Percentiles rank a stretch among this genome's conserved stretches.
phyloP scores from a whole-genome alignment of 2,797 vertebrate species.

The Simalia tracyae region DNA sequence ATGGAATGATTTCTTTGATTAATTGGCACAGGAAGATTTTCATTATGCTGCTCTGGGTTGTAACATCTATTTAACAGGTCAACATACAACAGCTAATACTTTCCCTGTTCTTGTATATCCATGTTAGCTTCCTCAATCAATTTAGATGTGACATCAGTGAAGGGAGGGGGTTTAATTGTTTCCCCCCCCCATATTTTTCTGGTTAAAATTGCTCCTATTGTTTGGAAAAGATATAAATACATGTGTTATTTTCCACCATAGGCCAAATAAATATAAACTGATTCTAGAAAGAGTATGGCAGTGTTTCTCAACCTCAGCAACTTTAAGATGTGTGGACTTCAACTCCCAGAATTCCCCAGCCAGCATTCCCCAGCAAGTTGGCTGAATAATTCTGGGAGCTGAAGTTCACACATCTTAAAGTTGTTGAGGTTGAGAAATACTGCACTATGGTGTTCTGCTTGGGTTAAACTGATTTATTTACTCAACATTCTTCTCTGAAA shows the following conservation, averaged over 20 bases:
- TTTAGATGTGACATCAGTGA: background rate
- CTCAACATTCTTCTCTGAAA: background rate
- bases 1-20: background rate
- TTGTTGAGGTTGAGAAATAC: background rate
- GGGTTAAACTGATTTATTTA: background rate
- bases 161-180: background rate
- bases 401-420: background rate
- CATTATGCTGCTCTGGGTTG: background rate
- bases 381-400: background rate
- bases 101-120: background rate
- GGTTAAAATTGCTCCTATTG: background rate
- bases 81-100: background rate
- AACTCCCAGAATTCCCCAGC: no score
- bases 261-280: background rate
- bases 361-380: background rate
- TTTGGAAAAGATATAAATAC: background rate
- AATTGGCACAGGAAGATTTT: background rate
- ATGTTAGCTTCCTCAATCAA: background rate
- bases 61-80: background rate
- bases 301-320: background rate
- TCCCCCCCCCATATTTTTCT: background rate
- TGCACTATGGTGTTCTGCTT: background rate
- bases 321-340: no score
- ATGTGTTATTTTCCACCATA: background rate
- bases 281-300: background rate